A percentile compares a stretch with the other conserved stretches of the same genome.
Conservation (phyloP, 2,797 vertebrate genomes). For the Microctenopoma lineatum region DNA sequence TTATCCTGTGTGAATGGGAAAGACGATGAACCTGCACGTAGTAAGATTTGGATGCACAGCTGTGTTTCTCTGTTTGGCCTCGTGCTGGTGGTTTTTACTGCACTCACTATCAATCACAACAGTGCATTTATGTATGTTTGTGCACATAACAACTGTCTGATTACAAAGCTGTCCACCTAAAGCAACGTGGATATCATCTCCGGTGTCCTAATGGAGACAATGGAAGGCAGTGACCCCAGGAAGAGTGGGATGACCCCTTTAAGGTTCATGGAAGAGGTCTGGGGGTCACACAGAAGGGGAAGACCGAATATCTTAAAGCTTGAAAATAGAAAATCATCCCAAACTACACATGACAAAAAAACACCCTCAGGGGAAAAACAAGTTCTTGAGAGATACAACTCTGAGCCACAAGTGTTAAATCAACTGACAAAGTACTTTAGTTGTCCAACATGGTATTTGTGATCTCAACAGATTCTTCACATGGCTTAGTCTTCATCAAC, state of each 20-base stretch:
- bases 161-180: constrained; percentile 52
- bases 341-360: too few species aligned
- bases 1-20: constrained; percentile 23
- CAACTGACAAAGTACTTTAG: constrained; percentile 15
- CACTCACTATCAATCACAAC: constrained; percentile 22
- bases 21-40: constrained; percentile 13
- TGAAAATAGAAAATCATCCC: too few species aligned
- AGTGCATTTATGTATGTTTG: background rate
- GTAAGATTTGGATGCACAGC: constrained; percentile 21
- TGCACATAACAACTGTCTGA: background rate
- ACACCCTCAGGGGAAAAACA: background rate
- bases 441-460: background rate
- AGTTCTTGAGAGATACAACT: constrained; percentile 14
- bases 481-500: constrained; percentile 35
- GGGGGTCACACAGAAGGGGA: constrained; percentile 25
- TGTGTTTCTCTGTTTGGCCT: constrained; percentile 12
- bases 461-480: constrained; percentile 30
- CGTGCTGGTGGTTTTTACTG: background rate
- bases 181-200: constrained; percentile 30
- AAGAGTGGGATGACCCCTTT: constrained; percentile 40
- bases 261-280: constrained; percentile 20
- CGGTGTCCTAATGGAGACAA: constrained; percentile 53
- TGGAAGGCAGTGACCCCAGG: constrained; percentile 54
- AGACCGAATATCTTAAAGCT: background rate
- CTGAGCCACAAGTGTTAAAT: too few species aligned